These are phyloP conservation scores for Phainopepla nitens DNA, from an alignment of 2,113 vertebrate species.

Conservation along the genomic window DNA sequence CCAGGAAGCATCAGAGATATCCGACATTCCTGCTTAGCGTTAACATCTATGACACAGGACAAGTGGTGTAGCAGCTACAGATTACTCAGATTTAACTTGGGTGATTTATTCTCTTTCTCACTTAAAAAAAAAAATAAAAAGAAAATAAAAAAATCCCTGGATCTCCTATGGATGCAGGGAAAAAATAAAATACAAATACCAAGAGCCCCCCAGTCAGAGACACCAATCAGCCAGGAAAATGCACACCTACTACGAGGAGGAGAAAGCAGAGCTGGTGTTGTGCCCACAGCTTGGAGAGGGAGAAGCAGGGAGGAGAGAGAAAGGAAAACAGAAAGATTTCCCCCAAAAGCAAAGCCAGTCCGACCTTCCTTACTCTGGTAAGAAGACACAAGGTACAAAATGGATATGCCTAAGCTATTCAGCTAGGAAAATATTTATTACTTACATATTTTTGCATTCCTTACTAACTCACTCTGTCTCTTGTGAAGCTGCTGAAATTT, in stretches of 20 bases:
- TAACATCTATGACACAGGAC: background rate
- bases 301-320: constrained; percentile 1
- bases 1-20: constrained; percentile 30
- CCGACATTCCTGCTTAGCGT: background rate
- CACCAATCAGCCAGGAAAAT: constrained; percentile 74
- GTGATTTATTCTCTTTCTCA: background rate
- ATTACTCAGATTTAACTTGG: background rate
- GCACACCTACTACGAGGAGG: constrained; percentile 66
- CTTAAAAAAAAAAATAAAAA: background rate
- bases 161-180: background rate
- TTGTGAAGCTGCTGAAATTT: constrained; percentile 69
- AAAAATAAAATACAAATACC: background rate
- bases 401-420: constrained; percentile 50
- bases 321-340: constrained; percentile 46
- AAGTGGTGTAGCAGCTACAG: background rate
- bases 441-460: constrained; percentile 55
- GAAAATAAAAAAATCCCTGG: background rate
- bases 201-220: constrained; percentile 51
- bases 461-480: constrained; percentile 70
- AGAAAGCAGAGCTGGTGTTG: constrained; percentile 60
- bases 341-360: constrained; percentile 70
- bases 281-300: constrained; percentile 63
- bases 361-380: constrained; percentile 59
- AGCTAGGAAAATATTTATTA: constrained; percentile 58
- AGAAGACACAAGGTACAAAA: constrained; percentile 51